Evolutionary conservation across 2,113 vertebrate species (phyloP).

Genomic region (Potamarius usumacintae): DNA sequence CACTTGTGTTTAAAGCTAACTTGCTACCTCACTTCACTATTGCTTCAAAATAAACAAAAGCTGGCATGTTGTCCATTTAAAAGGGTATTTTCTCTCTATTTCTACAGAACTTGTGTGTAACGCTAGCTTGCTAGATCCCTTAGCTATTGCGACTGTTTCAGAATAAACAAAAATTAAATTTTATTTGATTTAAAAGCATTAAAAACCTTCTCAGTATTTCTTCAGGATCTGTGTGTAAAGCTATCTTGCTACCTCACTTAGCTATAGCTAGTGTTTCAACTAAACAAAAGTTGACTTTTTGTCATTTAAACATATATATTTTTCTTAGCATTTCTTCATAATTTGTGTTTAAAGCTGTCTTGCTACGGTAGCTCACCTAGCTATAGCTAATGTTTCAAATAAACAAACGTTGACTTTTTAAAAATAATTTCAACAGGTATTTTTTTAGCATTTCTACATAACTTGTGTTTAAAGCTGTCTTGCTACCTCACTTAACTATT

Average conservation of each 20-base stretch:
- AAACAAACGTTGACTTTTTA: no score
- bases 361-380: background rate
- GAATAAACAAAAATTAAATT: no score
- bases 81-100: background rate
- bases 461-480: background rate
- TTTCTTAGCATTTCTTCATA: no score
- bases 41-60: background rate
- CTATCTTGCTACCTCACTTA: no score
- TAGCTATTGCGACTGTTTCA: no score
- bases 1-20: background rate
- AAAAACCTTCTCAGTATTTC: no score
- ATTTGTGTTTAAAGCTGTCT: background rate
- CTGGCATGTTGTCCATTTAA: background rate
- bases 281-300: no score
- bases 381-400: background rate
- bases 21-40: background rate
- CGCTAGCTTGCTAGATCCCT: no score
- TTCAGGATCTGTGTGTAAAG: no score
- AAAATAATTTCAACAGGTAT: background rate
- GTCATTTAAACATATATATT: no score
- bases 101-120: background rate
- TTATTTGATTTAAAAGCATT: no score
- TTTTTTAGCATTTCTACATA: background rate
- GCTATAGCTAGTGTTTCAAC: no score
- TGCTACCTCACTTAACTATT: background rate